A percentile compares a stretch with the other conserved stretches of the same genome.
Evolutionary conservation across 2,888 invertebrate species (phyloP).

Genomic region (Patella depressa): DNA sequence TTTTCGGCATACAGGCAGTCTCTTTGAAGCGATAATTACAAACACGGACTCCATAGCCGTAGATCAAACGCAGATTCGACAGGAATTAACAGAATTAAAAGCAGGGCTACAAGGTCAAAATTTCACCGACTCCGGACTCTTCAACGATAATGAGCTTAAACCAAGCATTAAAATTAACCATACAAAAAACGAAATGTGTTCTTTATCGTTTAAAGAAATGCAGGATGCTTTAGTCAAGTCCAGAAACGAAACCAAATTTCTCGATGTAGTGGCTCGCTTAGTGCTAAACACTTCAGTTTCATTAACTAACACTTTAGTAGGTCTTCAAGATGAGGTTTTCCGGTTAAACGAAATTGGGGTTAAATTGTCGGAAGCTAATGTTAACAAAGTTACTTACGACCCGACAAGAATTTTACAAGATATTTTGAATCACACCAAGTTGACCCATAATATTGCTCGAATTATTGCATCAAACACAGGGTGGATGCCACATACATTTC

Average conservation of each 20-base stretch:
- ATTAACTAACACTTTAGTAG: conserved; percentile 40
- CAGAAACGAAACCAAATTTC: conserved; percentile 41
- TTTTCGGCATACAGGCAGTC: conserved; percentile 48
- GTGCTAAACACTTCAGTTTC: conserved; percentile 51
- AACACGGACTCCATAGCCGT: conserved; percentile 52
- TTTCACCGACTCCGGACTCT: not conserved
- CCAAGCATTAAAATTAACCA: not conserved
- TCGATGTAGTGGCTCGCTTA: conserved; percentile 52
- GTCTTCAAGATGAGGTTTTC: conserved; percentile 48
- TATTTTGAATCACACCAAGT: conserved; percentile 50
- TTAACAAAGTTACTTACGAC: not conserved
- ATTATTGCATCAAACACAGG: conserved; percentile 57
- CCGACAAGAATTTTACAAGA: not conserved
- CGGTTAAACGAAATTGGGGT: conserved; percentile 41
- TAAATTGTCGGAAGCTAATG: conserved; percentile 11
- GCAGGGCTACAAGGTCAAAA: not conserved
- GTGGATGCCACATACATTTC: conserved; percentile 60
- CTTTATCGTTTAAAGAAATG: conserved; percentile 32
- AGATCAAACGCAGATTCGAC: conserved; percentile 37
- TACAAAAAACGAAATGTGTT: conserved; percentile 32
- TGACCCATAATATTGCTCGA: conserved; percentile 50
- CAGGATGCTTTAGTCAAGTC: conserved; percentile 38
- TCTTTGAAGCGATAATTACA: conserved; percentile 52
- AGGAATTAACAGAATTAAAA: not conserved
- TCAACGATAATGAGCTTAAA: not conserved